Evolutionary conservation across 2,113 vertebrate genomes (phyloP).

Genomic region (Blennius ocellaris): DNA sequence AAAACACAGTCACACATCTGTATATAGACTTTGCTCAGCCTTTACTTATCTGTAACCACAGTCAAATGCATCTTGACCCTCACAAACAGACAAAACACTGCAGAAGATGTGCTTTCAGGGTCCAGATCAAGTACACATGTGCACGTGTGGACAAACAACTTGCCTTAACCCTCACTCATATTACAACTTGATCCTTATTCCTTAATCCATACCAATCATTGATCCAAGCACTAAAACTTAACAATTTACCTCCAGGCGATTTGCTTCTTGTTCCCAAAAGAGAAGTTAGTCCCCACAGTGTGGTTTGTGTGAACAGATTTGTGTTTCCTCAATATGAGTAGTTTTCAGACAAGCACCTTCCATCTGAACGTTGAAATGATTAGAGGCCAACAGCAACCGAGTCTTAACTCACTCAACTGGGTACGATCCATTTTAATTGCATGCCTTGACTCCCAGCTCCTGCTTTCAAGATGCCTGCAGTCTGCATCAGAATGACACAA

Average conservation of each 20-base stretch:
- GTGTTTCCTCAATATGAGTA: not conserved
- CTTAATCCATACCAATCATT: not conserved
- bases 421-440: conserved; percentile 59
- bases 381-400: conserved; percentile 24
- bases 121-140: no score
- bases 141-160: no score
- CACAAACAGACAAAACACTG: no score
- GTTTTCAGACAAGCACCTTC: not conserved
- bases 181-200: not conserved
- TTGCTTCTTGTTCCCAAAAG: not conserved
- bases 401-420: conserved; percentile 29
- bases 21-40: no score
- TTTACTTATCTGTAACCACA: no score
- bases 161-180: no score
- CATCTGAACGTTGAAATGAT: conserved; percentile 29
- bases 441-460: not conserved
- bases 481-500: not conserved
- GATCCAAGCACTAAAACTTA: not conserved
- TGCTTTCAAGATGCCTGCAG: not conserved
- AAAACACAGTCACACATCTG: conserved; percentile 6
- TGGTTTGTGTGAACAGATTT: not conserved
- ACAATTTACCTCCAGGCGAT: not conserved
- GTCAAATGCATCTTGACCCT: no score
- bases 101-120: no score
- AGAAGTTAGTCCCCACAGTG: not conserved